A percentile compares a stretch with the other conserved stretches of the same genome.
Conservation (phyloP, 2,113 vertebrate genomes). For the Corythornis vintsioides region DNA sequence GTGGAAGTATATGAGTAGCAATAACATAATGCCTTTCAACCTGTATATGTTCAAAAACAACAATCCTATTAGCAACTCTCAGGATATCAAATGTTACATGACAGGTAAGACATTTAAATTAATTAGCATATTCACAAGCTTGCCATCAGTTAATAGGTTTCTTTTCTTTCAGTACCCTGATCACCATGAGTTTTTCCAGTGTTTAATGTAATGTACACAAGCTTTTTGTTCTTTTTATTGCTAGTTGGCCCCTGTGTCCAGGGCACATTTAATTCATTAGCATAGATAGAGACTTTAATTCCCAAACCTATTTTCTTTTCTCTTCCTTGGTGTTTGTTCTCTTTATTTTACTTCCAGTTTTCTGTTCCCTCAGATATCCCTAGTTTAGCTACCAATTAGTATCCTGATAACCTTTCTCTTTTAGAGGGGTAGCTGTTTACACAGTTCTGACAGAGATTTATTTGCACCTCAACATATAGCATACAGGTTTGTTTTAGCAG, state of each 20-base stretch:
- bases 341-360: constrained; percentile 2
- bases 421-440: constrained; percentile 4
- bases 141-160: neutral
- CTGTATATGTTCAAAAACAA: constrained; percentile 99
- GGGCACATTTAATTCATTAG: neutral
- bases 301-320: neutral
- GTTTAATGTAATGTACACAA: neutral
- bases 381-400: constrained; percentile 1
- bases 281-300: neutral
- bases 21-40: constrained; percentile 94
- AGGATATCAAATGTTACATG: constrained; percentile 98
- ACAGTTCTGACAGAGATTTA: constrained; percentile 19
- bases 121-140: neutral
- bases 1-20: constrained; percentile 91
- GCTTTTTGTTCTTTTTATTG: neutral
- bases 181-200: neutral
- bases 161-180: neutral
- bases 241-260: neutral
- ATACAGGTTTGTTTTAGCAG: constrained; percentile 1
- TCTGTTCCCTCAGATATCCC: neutral
- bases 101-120: constrained; percentile 82
- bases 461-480: constrained; percentile 40
- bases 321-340: neutral
- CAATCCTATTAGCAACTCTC: constrained; percentile 95
- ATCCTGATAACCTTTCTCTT: constrained; percentile 4